Conservation (phyloP, 2,888 invertebrate genomes). For the Rotaria magnacalcarata region DNA sequence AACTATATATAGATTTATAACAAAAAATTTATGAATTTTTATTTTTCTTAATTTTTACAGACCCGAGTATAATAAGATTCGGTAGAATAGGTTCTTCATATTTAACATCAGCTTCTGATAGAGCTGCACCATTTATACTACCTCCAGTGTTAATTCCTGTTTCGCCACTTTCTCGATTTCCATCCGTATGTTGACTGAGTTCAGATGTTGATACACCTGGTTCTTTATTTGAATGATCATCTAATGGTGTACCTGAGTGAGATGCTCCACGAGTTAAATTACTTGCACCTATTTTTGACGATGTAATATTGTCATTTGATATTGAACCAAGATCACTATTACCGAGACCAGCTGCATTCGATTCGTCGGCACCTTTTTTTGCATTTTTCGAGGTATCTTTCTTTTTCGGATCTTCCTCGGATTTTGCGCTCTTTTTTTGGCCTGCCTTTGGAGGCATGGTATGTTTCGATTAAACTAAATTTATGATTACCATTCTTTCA, state of each 20-base stretch:
- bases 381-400: neutral
- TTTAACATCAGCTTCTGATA: constrained; percentile 48
- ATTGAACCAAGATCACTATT: neutral
- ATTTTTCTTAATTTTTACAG: constrained; percentile 38
- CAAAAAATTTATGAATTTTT: constrained; percentile 47
- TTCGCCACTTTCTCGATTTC: neutral
- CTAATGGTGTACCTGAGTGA: neutral
- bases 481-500: neutral
- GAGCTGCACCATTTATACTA: neutral
- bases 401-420: neutral
- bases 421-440: neutral
- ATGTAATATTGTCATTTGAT: neutral
- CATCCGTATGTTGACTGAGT: neutral
- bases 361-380: neutral
- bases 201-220: neutral
- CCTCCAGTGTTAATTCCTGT: neutral
- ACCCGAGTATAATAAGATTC: constrained; percentile 55
- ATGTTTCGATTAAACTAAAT: neutral
- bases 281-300: neutral
- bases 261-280: neutral
- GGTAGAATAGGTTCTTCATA: constrained; percentile 57
- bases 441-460: neutral
- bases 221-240: neutral
- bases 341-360: too few relatives aligned
- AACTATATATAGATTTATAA: constrained; percentile 50